A percentile compares a stretch with the other conserved stretches of the same genome.
These are phyloP conservation scores for Sciurus vulgaris DNA, from an alignment of 2,797 vertebrate species.

Conservation along the genomic window DNA sequence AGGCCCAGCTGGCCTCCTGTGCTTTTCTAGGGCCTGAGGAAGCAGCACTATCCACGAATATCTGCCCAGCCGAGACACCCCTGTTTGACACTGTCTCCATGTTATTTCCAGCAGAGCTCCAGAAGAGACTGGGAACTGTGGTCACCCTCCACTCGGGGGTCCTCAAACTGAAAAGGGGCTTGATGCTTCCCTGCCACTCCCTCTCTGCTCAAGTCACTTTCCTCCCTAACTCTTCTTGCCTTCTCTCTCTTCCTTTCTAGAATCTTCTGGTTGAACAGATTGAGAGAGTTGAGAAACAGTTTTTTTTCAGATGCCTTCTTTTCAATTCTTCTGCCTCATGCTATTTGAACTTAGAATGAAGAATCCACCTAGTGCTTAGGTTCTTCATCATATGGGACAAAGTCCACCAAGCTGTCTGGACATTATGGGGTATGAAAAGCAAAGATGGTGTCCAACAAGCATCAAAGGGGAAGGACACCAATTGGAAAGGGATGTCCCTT, in stretches of 20 bases:
- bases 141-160: too few relatives aligned
- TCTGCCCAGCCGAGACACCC: not conserved
- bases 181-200: not conserved
- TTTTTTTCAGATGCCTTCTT: not conserved
- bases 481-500: not conserved
- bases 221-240: not conserved
- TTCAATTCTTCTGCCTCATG: not conserved
- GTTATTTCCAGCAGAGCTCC: not conserved
- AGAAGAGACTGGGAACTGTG: not conserved
- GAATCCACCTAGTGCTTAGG: not conserved
- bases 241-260: not conserved
- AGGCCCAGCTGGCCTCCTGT: not conserved
- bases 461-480: not conserved
- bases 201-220: not conserved
- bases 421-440: not conserved
- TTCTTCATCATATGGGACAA: not conserved
- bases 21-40: not conserved
- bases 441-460: not conserved
- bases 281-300: not conserved
- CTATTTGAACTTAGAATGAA: not conserved
- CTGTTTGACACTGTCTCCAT: not conserved
- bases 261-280: constrained; percentile 21
- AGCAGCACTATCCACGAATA: not conserved
- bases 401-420: not conserved
- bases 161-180: not conserved